Evolutionary conservation across 2,797 vertebrate genomes (phyloP).

Genomic region (Oreortyx pictus): DNA sequence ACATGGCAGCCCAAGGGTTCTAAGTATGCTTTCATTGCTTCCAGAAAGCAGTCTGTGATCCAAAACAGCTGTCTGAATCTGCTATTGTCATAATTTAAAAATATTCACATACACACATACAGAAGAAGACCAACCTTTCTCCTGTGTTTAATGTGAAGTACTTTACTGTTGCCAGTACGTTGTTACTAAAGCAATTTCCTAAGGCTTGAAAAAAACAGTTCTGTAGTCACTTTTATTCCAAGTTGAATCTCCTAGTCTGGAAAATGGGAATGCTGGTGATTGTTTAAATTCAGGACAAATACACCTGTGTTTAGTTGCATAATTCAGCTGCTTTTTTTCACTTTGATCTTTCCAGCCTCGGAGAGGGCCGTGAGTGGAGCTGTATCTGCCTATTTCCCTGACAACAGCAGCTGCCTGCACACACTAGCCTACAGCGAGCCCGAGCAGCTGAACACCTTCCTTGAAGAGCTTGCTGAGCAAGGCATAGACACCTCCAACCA

Average conservation of each 20-base stretch:
- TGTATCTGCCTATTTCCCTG: slow-evolving; percentile 78
- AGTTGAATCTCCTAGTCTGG: not conserved
- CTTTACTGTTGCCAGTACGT: not conserved
- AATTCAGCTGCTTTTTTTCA: not conserved
- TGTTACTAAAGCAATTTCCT: not conserved
- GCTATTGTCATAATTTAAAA: not conserved
- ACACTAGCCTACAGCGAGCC: slow-evolving; percentile 17
- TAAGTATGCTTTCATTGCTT: not conserved
- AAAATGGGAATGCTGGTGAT: fast-evolving
- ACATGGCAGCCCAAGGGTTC: not conserved
- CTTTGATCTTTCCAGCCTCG: slow-evolving; percentile 47
- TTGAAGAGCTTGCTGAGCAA: slow-evolving; percentile 47
- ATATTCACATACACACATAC: not conserved
- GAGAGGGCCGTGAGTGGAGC: slow-evolving; percentile 49
- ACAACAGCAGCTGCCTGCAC: slow-evolving; percentile 70
- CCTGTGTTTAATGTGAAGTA: not conserved
- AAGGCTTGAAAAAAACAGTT: not conserved
- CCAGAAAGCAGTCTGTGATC: not conserved
- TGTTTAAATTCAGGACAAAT: not conserved
- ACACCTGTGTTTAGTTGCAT: not conserved
- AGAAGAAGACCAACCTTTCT: not conserved
- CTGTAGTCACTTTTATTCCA: not conserved
- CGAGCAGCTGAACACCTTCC: slow-evolving; percentile 20
- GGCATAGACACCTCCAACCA: fast-evolving
- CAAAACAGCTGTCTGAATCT: not conserved